Evolutionary conservation across 2,888 invertebrate species (phyloP), one percentile per base, ranked within the genome.

Genomic region (Athalia rosae): DNA sequence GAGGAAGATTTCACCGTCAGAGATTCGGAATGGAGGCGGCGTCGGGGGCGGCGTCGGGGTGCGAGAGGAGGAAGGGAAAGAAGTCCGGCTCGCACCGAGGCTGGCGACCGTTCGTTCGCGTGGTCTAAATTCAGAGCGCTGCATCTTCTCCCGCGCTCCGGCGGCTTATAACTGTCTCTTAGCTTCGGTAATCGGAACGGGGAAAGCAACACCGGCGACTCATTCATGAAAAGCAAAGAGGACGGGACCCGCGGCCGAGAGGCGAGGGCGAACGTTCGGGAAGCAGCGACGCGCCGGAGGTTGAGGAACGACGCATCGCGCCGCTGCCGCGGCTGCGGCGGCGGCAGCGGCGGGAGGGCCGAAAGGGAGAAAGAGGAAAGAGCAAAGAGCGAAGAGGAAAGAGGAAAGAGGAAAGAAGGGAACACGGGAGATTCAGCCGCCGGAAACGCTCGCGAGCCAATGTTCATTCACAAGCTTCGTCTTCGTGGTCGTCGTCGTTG

Each of bases 391-490:
- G n/a, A n/a, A n/a, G 69, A 61, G 63, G 56, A 9, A 50, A 50
- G 50, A 3, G 50, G 28, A 69, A 50, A 56, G 15, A 74, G 53
- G 56, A 62, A 77, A 66, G 61, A 41, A 48, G 43, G 71, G 56
- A 74, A 8, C 61, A 76, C 64, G 71, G 69, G 77, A 15, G 82
- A 81, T n/a, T 7, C 59, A 82, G 82, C 82, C 86, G 87, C 89
- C 89, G 89, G 89, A 89, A 89, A 89, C 84, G 87, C 85, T 82
- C 79, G 85, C 88, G 84, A 88, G 87, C 87, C 88, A 88, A 88
- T 86, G 88, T 89, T 89, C 89, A 89, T 89, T 89, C 89, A 89
- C 88, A 87, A 89, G 83, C 85, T 80, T 81, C 81, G 77, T 82
- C 81, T 79, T 81, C 74, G 83, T 79, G 80, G 80, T 83, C 78